These are phyloP conservation scores for Icerya purchasi DNA, from an alignment of 2,888 invertebrate species.

Conservation along the genomic window DNA sequence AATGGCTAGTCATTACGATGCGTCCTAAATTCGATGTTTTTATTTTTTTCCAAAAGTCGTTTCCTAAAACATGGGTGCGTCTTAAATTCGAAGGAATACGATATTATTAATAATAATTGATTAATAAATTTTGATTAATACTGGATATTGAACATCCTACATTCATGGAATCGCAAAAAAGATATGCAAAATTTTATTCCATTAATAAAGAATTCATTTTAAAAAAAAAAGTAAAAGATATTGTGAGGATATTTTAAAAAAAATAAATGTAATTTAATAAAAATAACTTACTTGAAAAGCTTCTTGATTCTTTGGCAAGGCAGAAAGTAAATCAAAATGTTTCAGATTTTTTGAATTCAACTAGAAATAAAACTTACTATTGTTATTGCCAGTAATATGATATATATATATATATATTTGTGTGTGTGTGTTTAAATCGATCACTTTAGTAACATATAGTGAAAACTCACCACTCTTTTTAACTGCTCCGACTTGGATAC, in stretches of 20 bases:
- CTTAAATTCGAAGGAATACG: too few species aligned
- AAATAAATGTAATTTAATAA: too few species aligned
- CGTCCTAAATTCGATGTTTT: too few species aligned
- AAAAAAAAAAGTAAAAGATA: background rate
- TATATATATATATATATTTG: background rate
- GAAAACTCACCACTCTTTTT: background rate
- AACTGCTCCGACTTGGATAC: background rate
- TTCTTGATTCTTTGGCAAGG: constrained; percentile 1
- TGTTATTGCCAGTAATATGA: background rate
- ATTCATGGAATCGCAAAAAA: too few species aligned
- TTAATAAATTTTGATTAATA: too few species aligned
- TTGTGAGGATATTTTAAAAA: background rate
- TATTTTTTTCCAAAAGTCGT: too few species aligned
- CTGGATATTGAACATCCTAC: too few species aligned
- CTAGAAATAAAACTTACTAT: background rate
- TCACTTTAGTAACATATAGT: constrained; percentile 2
- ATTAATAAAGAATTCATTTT: too few species aligned
- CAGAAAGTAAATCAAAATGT: constrained; percentile 7
- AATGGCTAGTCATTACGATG: too few species aligned
- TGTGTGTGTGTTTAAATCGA: background rate
- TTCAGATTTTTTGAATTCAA: constrained; percentile 1
- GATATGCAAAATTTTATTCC: too few species aligned
- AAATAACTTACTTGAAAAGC: constrained; percentile 9
- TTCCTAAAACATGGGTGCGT: too few species aligned
- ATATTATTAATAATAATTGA: too few species aligned